A percentile compares a stretch with the other conserved stretches of the same genome.
Evolutionary conservation across 1,140 invertebrate species (phyloP).

Genomic region (Lepidurus couesii): DNA sequence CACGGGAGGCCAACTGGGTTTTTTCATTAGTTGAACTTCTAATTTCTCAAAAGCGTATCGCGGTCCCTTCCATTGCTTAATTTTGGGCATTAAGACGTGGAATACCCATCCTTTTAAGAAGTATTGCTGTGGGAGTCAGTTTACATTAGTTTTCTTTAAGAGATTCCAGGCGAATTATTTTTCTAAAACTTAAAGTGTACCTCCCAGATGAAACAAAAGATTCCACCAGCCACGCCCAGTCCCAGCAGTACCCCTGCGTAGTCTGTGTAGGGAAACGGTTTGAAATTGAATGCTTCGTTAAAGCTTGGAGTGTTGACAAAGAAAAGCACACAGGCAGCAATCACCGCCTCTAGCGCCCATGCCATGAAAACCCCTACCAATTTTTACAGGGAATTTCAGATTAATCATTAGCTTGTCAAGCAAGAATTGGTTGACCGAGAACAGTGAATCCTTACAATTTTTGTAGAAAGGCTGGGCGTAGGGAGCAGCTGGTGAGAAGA

Average conservation of each 20-base stretch:
- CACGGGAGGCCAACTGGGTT: slow-evolving; percentile 24
- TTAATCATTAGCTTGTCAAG: not conserved
- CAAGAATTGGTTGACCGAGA: not conserved
- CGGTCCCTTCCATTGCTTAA: slow-evolving; percentile 12
- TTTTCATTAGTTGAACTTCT: slow-evolving; percentile 24
- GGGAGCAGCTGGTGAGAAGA: slow-evolving; percentile 30
- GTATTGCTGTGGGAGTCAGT: slow-evolving; percentile 27
- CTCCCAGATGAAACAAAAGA: slow-evolving; percentile 34
- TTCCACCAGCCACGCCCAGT: slow-evolving; percentile 26
- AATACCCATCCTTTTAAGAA: slow-evolving; percentile 30
- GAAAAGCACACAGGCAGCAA: not conserved
- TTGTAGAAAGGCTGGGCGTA: slow-evolving; percentile 30
- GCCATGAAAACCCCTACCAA: slow-evolving; percentile 7
- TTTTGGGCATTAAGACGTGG: slow-evolving; percentile 26
- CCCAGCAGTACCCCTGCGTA: slow-evolving; percentile 26
- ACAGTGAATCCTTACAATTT: slow-evolving; percentile 29
- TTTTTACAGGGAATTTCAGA: not conserved
- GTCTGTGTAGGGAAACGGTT: slow-evolving; percentile 25
- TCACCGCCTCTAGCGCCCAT: not conserved
- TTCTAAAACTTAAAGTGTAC: slow-evolving; percentile 10
- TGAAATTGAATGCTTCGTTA: not conserved
- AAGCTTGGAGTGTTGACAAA: not conserved
- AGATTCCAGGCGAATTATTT: not conserved
- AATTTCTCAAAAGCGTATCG: slow-evolving; percentile 30
- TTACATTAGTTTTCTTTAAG: slow-evolving; percentile 1